Base-by-base conservation (phyloP, 1,140 invertebrate genomes). In the Camponotus vicinus region DNA sequence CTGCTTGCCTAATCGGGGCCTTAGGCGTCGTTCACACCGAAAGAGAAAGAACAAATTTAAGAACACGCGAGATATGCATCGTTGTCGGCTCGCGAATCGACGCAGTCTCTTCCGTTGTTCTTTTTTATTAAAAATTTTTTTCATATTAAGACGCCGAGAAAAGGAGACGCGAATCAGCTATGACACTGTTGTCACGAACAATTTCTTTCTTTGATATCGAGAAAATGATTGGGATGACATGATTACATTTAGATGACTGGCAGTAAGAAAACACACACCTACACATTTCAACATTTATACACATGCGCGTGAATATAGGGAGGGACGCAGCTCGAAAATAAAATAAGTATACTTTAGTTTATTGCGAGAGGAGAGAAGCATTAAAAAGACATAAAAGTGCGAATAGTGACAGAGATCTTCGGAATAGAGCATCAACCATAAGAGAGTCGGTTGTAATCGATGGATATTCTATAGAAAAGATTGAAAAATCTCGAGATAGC, bases 1-100 rank as follows among this genome's bases (percentile, higher is more conserved):
- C 75, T 85, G 88, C 52, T 89, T 84, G 88, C 85, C 88, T 90
- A 89, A 90, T 57, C 71, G 89, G 82, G 89, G 89, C 88, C 89
- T 90, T 90, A 88, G 89, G 86, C 89, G 78, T 90, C 82, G 89
- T 90, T 85, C 71, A 71, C 37, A 82, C 3, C 18, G 37, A 34
- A 59, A 66, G 40, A 55, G 37, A 21, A 45, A 27, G 37, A 61
- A 59, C 49, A n/a, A 66, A 80, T 80, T 66, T 71, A 59, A 59
- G 52, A 70, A 79, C 18, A 37, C 8, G 9, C 32, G 61, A 69
- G 42, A 69, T 21, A 7, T 67, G 3, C 11, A 71, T 61, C 61
- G 61, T 52, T 64, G 18, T 37, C 57, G 49, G n/a, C 63, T 34
- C 15, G 61, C 7, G 3, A 27, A 18, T 57, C 49, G 37, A 37